Evolutionary conservation across 2,888 invertebrate species (phyloP), one percentile per base, ranked within the genome.

Genomic region (Amiota mariae): DNA sequence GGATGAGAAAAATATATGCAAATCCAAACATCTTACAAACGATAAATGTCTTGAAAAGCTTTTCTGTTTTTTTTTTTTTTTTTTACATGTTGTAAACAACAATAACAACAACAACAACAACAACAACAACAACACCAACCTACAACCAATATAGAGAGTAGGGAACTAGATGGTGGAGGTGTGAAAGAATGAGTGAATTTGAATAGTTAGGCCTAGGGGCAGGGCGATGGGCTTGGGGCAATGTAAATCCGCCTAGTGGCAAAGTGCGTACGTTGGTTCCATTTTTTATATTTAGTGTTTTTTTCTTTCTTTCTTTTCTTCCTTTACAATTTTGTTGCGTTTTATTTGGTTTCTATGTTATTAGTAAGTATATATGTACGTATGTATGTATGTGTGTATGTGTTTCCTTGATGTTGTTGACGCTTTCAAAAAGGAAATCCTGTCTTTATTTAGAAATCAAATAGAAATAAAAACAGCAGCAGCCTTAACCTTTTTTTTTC

Each of bases 11-110:
- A 84, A 83, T 83, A 81, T 84, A 83, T 83, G 83, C 83, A 84
- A 83, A 83, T 83, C 83, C 81, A 78, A 84, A 82, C 67, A 84
- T 84, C 82, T 83, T 82, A 82, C 83, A 83, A 81, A 83, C 83
- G 83, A 83, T 83, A 83, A 84, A 83, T 64, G 64, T 64, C 10
- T 64, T 46, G 36, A 64, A 64, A 64, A 46, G 64, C 47, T 64
- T 56, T 12, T 8, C 24, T n/a, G n/a, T n/a, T n/a, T n/a, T n/a
- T n/a, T n/a, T n/a, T n/a, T n/a, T n/a, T n/a, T 59, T 59, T 59
- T 1, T 59, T 66, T 66, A 66, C 9, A 20, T 11, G 15, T 10
- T 64, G 9, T 11, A 66, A 66, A 66, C 48, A 66, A 68, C n/a
- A 51, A 54, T 68, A 54, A 49, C 13, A 63, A 46, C n/a, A 36